phyloP scores from a whole-genome alignment of 92 coral and sea anemone genomes.

The Siderastrea siderea region DNA sequence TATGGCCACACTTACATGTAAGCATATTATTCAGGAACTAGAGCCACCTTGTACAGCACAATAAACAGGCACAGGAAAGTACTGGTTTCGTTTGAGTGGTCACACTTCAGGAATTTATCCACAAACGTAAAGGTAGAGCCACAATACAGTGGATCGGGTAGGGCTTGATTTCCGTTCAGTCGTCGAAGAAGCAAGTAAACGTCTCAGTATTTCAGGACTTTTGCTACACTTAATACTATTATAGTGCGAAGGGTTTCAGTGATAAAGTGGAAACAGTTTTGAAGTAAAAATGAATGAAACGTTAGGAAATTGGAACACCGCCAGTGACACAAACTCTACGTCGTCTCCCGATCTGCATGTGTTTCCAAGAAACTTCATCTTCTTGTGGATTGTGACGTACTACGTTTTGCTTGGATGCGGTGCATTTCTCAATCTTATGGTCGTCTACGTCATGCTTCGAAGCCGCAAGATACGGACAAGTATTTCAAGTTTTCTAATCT shows the following conservation, averaged over 20 bases:
- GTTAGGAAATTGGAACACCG: not conserved
- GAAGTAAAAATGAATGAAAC: not conserved
- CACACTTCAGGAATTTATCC: too few species aligned
- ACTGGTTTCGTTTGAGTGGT: too few species aligned
- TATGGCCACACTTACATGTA: too few species aligned
- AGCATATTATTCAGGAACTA: too few species aligned
- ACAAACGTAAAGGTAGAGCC: too few species aligned
- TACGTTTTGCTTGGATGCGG: conserved; percentile 2
- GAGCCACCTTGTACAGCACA: too few species aligned
- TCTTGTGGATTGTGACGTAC: too few species aligned
- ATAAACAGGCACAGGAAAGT: too few species aligned
- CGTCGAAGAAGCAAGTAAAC: too few species aligned
- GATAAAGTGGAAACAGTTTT: not conserved
- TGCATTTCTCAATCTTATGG: conserved; percentile 17
- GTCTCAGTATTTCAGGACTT: not conserved
- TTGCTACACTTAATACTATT: not conserved
- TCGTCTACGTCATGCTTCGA: conserved; percentile 54
- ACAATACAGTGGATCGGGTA: too few species aligned
- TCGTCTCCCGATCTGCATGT: not conserved
- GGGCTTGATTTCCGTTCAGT: too few species aligned
- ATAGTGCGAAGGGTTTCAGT: not conserved
- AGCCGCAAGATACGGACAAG: conserved; percentile 49
- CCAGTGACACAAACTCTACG: not conserved
- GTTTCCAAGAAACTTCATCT: not conserved
- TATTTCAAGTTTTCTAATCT: conserved; percentile 61